Conservation (phyloP, 2,797 vertebrate species). For the Hydrolagus colliei region DNA sequence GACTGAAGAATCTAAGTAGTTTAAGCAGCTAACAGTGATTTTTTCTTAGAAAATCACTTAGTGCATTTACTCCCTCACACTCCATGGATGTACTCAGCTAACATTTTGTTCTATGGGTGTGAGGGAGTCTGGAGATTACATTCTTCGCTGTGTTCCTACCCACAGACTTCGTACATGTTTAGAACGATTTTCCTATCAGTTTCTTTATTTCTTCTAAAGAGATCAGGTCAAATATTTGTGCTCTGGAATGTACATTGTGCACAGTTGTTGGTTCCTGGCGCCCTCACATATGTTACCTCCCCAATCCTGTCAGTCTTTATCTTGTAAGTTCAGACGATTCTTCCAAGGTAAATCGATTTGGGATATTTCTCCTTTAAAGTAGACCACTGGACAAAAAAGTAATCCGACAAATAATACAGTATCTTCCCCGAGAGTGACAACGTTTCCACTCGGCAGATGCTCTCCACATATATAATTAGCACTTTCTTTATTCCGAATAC, state of each 20-base stretch:
- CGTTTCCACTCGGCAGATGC: slow-evolving; percentile 82
- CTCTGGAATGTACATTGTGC: slow-evolving; percentile 10
- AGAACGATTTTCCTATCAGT: neutral
- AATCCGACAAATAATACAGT: slow-evolving; percentile 74
- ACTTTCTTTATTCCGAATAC: slow-evolving; percentile 79
- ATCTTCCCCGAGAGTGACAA: slow-evolving; percentile 83
- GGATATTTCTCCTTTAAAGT: slow-evolving; percentile 78
- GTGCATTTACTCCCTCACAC: neutral
- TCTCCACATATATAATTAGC: slow-evolving; percentile 81
- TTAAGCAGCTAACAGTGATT: neutral
- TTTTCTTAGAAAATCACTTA: neutral
- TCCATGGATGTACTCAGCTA: neutral
- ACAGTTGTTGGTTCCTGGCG: slow-evolving; percentile 9
- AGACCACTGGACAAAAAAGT: slow-evolving; percentile 90
- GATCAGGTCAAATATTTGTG: neutral
- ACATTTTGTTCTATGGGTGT: neutral
- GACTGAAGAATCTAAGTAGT: neutral
- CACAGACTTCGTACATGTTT: neutral
- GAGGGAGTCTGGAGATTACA: neutral
- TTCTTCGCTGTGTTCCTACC: neutral
- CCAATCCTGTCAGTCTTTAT: neutral
- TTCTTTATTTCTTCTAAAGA: neutral
- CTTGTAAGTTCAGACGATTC: slow-evolving; percentile 64
- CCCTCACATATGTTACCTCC: neutral
- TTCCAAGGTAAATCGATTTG: slow-evolving; percentile 77